These are phyloP conservation scores for Tiliqua scincoides DNA, from an alignment of 2,113 vertebrate species.

Conservation along the genomic window DNA sequence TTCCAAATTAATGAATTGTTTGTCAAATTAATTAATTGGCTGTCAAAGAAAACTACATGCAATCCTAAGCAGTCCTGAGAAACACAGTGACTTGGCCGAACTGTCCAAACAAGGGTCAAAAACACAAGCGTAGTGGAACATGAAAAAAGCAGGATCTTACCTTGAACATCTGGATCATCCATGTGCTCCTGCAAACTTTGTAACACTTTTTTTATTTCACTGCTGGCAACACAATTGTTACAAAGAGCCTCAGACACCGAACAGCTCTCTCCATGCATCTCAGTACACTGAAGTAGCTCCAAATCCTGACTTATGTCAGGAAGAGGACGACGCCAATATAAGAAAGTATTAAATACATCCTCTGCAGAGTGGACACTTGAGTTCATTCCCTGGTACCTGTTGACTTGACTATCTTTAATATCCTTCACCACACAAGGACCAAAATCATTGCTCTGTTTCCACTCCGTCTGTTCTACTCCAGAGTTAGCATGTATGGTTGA, in stretches of 20 bases:
- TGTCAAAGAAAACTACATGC: not conserved
- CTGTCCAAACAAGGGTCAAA: not conserved
- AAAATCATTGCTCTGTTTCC: constrained; percentile 21
- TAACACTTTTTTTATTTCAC: constrained; percentile 86
- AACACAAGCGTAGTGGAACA: not conserved
- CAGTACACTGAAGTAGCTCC: constrained; percentile 77
- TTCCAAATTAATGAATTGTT: no score
- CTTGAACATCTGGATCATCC: constrained; percentile 88
- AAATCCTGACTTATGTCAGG: constrained; percentile 88
- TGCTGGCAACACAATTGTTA: constrained; percentile 78
- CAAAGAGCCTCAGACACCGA: constrained; percentile 35
- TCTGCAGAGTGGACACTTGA: constrained; percentile 48
- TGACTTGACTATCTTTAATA: not conserved
- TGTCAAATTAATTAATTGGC: no score
- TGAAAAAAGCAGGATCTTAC: constrained; percentile 61
- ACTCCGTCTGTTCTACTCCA: not conserved
- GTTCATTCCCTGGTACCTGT: not conserved
- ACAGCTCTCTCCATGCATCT: constrained; percentile 49
- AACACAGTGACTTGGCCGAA: not conserved
- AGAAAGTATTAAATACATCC: constrained; percentile 82
- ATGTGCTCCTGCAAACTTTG: constrained; percentile 86
- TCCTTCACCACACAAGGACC: not conserved
- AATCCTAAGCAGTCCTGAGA: not conserved
- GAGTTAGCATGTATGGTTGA: not conserved
- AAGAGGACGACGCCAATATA: constrained; percentile 87